Conservation (phyloP, 2,797 vertebrate species). For the Amblyopsis hoosieri region DNA sequence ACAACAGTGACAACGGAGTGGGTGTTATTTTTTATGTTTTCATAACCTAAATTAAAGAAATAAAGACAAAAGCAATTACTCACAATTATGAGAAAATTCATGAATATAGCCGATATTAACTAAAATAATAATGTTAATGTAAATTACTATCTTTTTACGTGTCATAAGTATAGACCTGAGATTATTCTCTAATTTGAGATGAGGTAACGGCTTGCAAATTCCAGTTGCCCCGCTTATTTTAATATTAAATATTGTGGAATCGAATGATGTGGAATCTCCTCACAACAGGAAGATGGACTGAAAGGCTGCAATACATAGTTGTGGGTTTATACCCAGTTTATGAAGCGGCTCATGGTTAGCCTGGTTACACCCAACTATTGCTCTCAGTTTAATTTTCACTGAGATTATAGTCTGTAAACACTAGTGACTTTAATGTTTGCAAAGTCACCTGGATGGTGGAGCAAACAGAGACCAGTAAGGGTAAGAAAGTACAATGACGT, state of each 20-base stretch:
- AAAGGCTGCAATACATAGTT: not conserved
- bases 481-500: too few species aligned
- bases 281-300: not conserved
- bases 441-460: too few species aligned
- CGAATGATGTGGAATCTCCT: not conserved
- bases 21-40: slow-evolving; percentile 19
- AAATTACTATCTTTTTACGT: slow-evolving; percentile 52
- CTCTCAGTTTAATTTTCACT: too few species aligned
- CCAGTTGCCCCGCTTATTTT: slow-evolving; percentile 1
- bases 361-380: too few species aligned
- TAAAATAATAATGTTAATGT: slow-evolving; percentile 26
- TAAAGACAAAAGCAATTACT: slow-evolving; percentile 12
- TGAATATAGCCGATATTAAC: not conserved
- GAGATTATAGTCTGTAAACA: too few species aligned
- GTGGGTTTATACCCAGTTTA: not conserved
- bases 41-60: slow-evolving; percentile 35
- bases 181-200: slow-evolving; percentile 58
- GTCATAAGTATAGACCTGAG: slow-evolving; percentile 70
- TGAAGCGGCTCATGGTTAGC: too few species aligned
- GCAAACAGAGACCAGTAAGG: too few species aligned
- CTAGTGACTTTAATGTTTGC: too few species aligned
- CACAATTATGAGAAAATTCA: slow-evolving; percentile 14
- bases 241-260: slow-evolving; percentile 1
- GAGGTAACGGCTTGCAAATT: slow-evolving; percentile 58
- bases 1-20: slow-evolving; percentile 25